phyloP scores from a whole-genome alignment of 2,888 invertebrate species.

The Orchesellides sinensis region DNA sequence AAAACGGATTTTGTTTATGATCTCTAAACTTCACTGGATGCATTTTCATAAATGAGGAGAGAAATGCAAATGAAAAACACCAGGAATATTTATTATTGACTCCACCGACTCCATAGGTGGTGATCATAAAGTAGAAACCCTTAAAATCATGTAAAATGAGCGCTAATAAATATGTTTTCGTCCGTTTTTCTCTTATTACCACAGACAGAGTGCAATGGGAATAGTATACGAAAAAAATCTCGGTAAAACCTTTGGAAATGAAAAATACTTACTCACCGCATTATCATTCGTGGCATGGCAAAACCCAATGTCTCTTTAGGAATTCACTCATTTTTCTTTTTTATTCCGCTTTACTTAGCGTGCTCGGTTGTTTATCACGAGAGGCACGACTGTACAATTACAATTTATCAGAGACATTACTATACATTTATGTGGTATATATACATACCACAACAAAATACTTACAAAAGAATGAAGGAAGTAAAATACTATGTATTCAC shows the following conservation, averaged over 20 bases:
- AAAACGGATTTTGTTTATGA: conserved; percentile 11
- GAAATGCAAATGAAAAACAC: not conserved
- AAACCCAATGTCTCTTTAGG: too few relatives aligned
- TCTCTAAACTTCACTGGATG: conserved; percentile 17
- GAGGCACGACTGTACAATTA: conserved; percentile 13
- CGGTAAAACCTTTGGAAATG: too few relatives aligned
- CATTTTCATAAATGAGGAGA: not conserved
- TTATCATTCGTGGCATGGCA: too few relatives aligned
- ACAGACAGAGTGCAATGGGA: too few relatives aligned
- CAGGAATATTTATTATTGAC: conserved; percentile 44
- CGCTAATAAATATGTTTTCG: conserved; percentile 13
- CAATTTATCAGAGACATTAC: conserved; percentile 21
- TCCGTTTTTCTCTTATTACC: not conserved
- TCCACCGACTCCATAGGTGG: conserved; percentile 35
- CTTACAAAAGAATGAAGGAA: not conserved
- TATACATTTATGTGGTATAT: too few relatives aligned
- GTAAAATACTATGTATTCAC: too few relatives aligned
- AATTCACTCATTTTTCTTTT: not conserved
- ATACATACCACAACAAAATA: not conserved
- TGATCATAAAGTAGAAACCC: conserved; percentile 17
- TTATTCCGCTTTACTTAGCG: not conserved
- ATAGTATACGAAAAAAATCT: too few relatives aligned
- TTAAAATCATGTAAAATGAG: not conserved
- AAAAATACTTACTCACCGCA: not conserved
- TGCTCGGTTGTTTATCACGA: conserved; percentile 13